Percentiles rank a stretch among this genome's conserved stretches.
Evolutionary conservation across 2,113 vertebrate species (phyloP).

Genomic region (Brienomyrus longianalis): DNA sequence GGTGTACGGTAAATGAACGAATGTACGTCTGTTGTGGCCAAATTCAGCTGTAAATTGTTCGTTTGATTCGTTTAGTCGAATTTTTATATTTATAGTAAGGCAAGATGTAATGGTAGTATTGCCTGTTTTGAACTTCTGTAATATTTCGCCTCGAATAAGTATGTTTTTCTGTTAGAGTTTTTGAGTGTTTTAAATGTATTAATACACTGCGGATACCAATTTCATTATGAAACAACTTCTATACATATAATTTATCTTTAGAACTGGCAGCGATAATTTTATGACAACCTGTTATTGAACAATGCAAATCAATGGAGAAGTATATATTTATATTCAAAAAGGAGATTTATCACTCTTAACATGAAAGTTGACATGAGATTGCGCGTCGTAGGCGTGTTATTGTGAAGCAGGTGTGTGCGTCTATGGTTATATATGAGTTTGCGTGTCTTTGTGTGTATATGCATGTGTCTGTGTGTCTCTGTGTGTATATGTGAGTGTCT

Average conservation of each 20-base stretch:
- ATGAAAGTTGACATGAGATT: conserved; percentile 29
- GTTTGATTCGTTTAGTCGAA: background rate
- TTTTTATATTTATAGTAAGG: background rate
- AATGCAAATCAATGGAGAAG: background rate
- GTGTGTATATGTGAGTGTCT: conserved; percentile 10
- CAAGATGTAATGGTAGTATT: background rate
- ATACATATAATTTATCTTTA: background rate
- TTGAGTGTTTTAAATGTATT: background rate
- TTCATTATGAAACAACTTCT: background rate
- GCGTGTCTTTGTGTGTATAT: conserved; percentile 18
- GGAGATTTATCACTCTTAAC: background rate
- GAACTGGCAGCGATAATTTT: background rate
- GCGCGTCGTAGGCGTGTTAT: background rate
- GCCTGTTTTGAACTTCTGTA: background rate
- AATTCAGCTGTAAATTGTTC: background rate
- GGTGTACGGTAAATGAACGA: background rate
- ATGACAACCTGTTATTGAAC: background rate
- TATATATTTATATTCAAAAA: background rate
- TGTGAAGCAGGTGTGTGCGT: conserved; percentile 1
- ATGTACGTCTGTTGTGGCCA: background rate
- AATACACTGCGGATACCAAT: background rate
- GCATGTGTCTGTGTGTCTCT: conserved; percentile 11
- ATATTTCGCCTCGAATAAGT: background rate
- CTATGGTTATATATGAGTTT: background rate
- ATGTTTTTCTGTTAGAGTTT: background rate